Percentiles rank a stretch among this genome's conserved stretches.
These are phyloP conservation scores for Apis dorsata DNA, from an alignment of 1,140 invertebrate genomes.

Conservation along the genomic window DNA sequence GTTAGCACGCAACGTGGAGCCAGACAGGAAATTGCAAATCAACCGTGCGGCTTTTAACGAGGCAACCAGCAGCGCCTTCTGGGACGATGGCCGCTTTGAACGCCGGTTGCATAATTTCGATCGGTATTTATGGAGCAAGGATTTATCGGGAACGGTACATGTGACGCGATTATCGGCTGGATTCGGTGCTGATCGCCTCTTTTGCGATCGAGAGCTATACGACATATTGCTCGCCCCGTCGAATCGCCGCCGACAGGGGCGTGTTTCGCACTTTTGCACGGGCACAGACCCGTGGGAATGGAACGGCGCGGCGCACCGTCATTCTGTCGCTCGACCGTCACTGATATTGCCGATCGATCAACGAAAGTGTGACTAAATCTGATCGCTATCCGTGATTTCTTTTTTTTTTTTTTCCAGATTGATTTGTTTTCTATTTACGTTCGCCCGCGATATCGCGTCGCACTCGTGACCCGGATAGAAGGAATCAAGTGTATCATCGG, in stretches of 20 bases:
- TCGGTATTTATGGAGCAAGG: constrained; percentile 9
- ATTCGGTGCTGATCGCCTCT: not conserved
- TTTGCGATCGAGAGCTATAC: not conserved
- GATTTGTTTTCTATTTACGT: no score
- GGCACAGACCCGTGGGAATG: not conserved
- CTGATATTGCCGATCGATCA: not conserved
- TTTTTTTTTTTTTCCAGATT: no score
- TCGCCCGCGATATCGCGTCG: not conserved
- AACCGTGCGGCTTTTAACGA: constrained; percentile 9
- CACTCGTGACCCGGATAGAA: no score
- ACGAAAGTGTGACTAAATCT: not conserved
- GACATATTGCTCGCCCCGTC: not conserved
- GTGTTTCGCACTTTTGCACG: constrained; percentile 9
- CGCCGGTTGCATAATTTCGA: constrained; percentile 14
- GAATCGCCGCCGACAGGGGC: not conserved
- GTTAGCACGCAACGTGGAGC: not conserved
- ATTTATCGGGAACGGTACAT: constrained; percentile 9
- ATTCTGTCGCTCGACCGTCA: not conserved
- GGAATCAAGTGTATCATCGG: no score
- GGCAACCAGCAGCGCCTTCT: not conserved
- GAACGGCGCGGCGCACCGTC: not conserved
- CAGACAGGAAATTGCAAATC: constrained; percentile 33
- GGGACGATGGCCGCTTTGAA: not conserved
- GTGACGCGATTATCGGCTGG: constrained; percentile 17
- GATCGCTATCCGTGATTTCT: no score